Base-by-base conservation (phyloP, 2,113 vertebrate species). In the Larimichthys polyactis region DNA sequence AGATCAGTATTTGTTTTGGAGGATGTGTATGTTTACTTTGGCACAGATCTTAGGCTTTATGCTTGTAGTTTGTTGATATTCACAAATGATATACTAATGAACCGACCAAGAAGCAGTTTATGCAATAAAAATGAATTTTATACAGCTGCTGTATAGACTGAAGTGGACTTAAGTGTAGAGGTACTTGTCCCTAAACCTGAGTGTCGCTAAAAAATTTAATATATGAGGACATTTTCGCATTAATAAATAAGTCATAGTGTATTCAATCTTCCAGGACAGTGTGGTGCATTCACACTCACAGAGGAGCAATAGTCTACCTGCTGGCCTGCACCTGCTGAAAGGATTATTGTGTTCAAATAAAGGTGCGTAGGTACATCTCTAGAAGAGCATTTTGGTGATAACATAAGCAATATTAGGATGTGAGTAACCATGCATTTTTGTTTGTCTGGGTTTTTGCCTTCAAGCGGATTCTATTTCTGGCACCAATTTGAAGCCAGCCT, bases 161-260 rank as follows among this genome's bases (percentile, higher is more conserved):
- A 36, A 72, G 12, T 24, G 15, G 32, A 57, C 62, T 67, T 51
- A 49, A 51, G 40, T 19, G 43, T 59, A 58, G 58, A 71, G 57
- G 76, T 19, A 46, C 32, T 68, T 69, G 68, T 62, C 81, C 48
- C 71, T 16, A 36, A 43, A 80, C 66, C 60, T 77, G 52, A 69
- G 71, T 54, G 87, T 78, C 48, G 40, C 64, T 88, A 48, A 89
- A 90, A 40, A 89, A 59, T 74, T 72, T 81, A 54, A 90, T 83
- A 62, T 72, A 68, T 24, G 44, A 73, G 27, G 87, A 84, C 89
- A 84, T 93, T 92, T 92, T 85, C 88, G 65, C 74, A 52, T 70
- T 82, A 40, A 90, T 94, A 83, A 94, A 92, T 94, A 90, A 94
- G 63, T 92, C 69, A 93, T 92, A 64, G 60, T 58, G 58, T 84